Percentiles rank a stretch among this genome's conserved stretches.
These are phyloP conservation scores for Diachasma alloeum DNA, from an alignment of 1,140 invertebrate genomes.

Conservation along the genomic window DNA sequence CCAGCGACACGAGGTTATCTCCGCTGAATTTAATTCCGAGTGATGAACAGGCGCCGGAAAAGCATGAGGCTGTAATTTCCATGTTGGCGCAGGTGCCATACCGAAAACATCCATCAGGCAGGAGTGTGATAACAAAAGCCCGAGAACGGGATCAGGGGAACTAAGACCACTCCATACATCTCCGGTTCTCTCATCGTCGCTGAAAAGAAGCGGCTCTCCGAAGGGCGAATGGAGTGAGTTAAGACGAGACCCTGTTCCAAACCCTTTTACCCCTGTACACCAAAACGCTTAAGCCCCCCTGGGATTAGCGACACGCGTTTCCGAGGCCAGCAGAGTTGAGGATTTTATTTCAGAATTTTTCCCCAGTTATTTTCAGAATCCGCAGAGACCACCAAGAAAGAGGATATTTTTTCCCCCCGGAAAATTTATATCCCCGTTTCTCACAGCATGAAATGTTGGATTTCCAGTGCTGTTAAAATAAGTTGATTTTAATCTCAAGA, in stretches of 20 bases:
- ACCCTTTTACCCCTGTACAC: slow-evolving; percentile 12
- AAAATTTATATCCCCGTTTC: too few species aligned
- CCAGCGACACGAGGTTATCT: not conserved
- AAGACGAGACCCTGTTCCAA: not conserved
- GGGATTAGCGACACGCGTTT: slow-evolving; percentile 16
- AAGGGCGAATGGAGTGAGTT: not conserved
- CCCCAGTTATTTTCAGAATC: too few species aligned
- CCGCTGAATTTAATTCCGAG: slow-evolving; percentile 49
- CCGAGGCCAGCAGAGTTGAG: not conserved
- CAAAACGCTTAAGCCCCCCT: slow-evolving; percentile 2
- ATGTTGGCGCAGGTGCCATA: slow-evolving; percentile 56
- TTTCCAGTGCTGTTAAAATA: not conserved
- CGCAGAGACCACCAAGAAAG: too few species aligned
- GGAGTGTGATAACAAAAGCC: slow-evolving; percentile 45
- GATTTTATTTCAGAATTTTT: not conserved
- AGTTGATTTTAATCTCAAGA: not conserved
- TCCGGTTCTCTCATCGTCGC: not conserved
- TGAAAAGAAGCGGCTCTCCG: not conserved
- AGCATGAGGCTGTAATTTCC: slow-evolving; percentile 46
- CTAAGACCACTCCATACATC: slow-evolving; percentile 11
- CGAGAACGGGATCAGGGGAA: slow-evolving; percentile 35
- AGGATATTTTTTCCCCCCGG: too few species aligned
- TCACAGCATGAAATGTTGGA: too few species aligned
- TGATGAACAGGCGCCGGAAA: slow-evolving; percentile 39
- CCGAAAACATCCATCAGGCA: slow-evolving; percentile 62